A percentile compares a stretch with the other conserved stretches of the same genome.
These are phyloP conservation scores for Campoplex nolae DNA, from an alignment of 2,888 invertebrate genomes.

Conservation along the genomic window DNA sequence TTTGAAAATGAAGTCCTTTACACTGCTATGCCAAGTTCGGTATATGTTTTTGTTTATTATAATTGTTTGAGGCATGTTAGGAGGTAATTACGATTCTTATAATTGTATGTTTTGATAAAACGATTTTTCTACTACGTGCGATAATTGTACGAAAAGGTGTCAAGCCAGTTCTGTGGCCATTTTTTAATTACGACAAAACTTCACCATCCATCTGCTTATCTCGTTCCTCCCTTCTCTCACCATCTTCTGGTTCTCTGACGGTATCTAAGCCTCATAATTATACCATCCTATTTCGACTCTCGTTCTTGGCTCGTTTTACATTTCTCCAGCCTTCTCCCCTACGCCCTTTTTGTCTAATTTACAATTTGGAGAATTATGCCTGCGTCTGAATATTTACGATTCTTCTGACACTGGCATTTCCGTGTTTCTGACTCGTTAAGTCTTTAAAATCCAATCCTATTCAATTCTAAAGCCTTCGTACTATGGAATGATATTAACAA, in stretches of 20 bases:
- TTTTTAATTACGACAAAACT: conserved; percentile 42
- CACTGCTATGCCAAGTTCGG: background rate
- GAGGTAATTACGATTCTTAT: background rate
- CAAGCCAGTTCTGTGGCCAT: conserved; percentile 1
- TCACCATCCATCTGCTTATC: conserved; percentile 35
- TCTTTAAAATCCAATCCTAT: conserved; percentile 3
- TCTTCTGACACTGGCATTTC: conserved; percentile 12
- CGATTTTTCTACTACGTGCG: background rate
- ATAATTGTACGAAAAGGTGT: conserved; percentile 13
- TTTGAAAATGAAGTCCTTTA: background rate
- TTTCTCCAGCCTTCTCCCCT: background rate
- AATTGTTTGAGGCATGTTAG: background rate
- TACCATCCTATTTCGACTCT: conserved; percentile 41
- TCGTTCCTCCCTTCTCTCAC: conserved; percentile 23
- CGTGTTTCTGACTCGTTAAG: background rate
- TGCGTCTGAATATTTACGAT: conserved; percentile 35
- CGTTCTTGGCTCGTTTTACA: conserved; percentile 21
- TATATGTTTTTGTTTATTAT: background rate
- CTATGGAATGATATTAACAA: background rate
- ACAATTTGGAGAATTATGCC: conserved; percentile 11
- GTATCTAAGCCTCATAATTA: conserved; percentile 66
- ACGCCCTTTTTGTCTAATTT: background rate
- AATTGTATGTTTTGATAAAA: background rate
- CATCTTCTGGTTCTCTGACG: conserved; percentile 39
- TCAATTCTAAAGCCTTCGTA: background rate